phyloP scores from a whole-genome alignment of 2,113 vertebrate species.

The Podiceps cristatus region DNA sequence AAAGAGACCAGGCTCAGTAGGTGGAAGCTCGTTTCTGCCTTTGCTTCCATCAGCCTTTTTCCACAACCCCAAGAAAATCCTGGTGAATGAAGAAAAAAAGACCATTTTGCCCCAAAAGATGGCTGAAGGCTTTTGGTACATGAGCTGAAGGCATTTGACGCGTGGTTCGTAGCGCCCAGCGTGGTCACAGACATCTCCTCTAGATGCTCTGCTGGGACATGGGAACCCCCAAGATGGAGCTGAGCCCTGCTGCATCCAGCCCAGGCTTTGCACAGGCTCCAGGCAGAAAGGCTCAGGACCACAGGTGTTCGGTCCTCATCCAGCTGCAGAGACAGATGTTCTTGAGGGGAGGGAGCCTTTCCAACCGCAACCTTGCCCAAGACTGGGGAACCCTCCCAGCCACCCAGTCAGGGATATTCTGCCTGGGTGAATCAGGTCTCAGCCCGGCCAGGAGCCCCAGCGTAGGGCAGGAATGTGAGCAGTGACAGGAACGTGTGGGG shows the following conservation, averaged over 20 bases:
- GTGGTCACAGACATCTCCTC: neutral
- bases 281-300: neutral
- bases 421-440: neutral
- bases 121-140: neutral
- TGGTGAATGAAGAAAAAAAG: neutral
- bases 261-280: neutral
- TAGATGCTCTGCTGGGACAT: neutral
- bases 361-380: neutral
- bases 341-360: neutral
- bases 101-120: neutral
- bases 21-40: neutral
- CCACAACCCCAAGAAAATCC: neutral
- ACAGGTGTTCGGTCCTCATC: accelerated
- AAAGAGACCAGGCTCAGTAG: neutral
- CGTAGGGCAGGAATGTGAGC: neutral
- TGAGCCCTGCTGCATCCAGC: neutral
- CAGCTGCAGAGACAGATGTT: neutral
- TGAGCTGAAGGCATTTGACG: neutral
- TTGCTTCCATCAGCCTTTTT: neutral
- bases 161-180: neutral
- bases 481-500: accelerated
- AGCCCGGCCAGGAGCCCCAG: accelerated
- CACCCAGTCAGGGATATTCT: neutral
- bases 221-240: neutral
- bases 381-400: neutral